Evolutionary conservation across 2,888 invertebrate genomes (phyloP).

Genomic region (Dysmachus trigonus): DNA sequence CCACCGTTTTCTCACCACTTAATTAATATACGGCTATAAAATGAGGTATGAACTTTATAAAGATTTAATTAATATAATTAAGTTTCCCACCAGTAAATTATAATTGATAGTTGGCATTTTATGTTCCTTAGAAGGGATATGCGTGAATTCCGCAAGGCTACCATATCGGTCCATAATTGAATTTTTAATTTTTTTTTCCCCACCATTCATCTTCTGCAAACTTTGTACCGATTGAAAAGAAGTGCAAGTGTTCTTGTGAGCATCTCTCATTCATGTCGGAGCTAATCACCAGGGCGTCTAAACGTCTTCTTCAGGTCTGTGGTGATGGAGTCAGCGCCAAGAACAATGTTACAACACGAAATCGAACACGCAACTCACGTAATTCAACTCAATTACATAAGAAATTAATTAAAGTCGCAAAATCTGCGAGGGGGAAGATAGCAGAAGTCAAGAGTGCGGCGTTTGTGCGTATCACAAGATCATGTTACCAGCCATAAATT

Average conservation of each 20-base stretch:
- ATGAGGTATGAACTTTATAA: background rate
- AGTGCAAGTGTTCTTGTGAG: background rate
- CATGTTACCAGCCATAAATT: conserved; percentile 33
- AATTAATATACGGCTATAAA: background rate
- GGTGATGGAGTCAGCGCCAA: background rate
- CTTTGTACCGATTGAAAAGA: background rate
- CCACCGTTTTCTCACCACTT: background rate
- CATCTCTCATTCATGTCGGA: background rate
- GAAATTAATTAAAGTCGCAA: conserved; percentile 38
- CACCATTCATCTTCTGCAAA: background rate
- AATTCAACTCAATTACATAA: conserved; percentile 41
- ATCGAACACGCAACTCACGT: conserved; percentile 37
- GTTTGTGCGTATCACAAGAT: conserved; percentile 30
- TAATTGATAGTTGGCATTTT: background rate
- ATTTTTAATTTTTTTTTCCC: too few relatives aligned
- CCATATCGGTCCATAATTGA: background rate
- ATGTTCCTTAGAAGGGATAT: background rate
- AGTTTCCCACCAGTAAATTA: background rate
- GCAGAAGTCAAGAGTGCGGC: background rate
- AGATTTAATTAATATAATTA: background rate
- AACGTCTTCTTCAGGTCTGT: background rate
- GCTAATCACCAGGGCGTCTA: background rate
- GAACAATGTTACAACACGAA: conserved; percentile 27
- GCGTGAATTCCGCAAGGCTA: background rate
- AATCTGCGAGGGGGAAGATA: conserved; percentile 14